These are phyloP conservation scores for Ictalurus furcatus DNA, from an alignment of 2,113 vertebrate species.

Conservation along the genomic window DNA sequence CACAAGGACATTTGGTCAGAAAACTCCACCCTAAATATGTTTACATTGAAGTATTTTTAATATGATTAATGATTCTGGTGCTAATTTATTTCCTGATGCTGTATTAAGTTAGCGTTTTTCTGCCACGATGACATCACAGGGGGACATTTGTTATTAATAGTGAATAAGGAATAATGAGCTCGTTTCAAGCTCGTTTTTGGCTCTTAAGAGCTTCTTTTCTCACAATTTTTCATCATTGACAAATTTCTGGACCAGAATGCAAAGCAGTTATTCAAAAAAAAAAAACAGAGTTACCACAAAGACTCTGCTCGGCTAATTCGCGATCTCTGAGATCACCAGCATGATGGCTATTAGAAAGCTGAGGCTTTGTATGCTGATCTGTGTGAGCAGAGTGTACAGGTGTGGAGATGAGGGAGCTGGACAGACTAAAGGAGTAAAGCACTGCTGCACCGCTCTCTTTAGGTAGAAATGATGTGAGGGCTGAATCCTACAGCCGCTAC, in stretches of 20 bases:
- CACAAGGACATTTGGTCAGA: neutral
- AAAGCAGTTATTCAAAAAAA: neutral
- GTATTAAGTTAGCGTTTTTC: neutral
- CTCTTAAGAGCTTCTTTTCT: neutral
- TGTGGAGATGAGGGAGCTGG: neutral
- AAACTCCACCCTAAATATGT: neutral
- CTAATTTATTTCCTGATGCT: neutral
- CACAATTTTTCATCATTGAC: neutral
- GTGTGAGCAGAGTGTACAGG: neutral
- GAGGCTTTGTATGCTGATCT: neutral
- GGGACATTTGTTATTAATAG: neutral
- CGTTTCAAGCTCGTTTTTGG: neutral
- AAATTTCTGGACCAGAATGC: neutral
- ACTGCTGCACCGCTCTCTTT: neutral
- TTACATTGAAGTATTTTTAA: neutral
- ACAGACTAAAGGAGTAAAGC: neutral
- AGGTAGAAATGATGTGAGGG: neutral
- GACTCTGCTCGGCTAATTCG: neutral
- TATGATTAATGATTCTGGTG: neutral
- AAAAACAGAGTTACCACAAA: neutral
- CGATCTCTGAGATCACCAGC: neutral
- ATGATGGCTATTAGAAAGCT: neutral
- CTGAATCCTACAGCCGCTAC: neutral
- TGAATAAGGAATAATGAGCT: neutral
- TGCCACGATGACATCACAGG: neutral